phyloP scores from a whole-genome alignment of 2,888 invertebrate species.

The Drosophila ustulata region DNA sequence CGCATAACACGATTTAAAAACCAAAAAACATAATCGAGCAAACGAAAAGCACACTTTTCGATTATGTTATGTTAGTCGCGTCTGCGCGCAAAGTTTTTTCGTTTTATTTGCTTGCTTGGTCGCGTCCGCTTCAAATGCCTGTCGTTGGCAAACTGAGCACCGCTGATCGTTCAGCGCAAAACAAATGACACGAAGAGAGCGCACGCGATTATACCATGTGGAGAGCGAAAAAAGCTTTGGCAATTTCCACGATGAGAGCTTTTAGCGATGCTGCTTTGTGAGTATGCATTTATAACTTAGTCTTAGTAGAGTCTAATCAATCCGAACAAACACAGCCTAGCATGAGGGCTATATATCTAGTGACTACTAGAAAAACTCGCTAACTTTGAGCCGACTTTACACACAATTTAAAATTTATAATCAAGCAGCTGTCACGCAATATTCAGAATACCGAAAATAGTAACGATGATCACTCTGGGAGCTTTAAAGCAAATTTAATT shows the following conservation, averaged over 20 bases:
- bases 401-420: constrained; percentile 52
- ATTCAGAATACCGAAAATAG: constrained; percentile 10
- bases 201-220: constrained; percentile 2
- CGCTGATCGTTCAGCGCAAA: constrained; percentile 41
- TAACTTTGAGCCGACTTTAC: constrained; percentile 72
- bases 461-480: constrained; percentile 36
- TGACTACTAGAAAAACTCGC: constrained; percentile 64
- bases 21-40: constrained; percentile 58
- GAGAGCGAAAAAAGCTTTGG: constrained; percentile 55
- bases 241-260: constrained; percentile 44
- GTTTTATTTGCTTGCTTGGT: constrained; percentile 35
- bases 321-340: constrained; percentile 42
- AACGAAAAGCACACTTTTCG: constrained; percentile 50
- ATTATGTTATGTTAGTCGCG: constrained; percentile 42
- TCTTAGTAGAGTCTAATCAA: constrained; percentile 42
- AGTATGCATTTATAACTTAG: constrained; percentile 64
- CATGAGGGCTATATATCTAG: constrained; percentile 47
- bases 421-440: constrained; percentile 34
- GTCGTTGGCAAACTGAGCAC: constrained; percentile 73
- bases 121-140: constrained; percentile 77
- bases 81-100: constrained; percentile 57
- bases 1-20: constrained; percentile 30
- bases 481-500: constrained; percentile 63
- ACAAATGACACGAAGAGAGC: constrained; percentile 56
- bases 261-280: constrained; percentile 44